Conservation (phyloP, 2,888 invertebrate genomes). For the Andrena chrysosceles region DNA sequence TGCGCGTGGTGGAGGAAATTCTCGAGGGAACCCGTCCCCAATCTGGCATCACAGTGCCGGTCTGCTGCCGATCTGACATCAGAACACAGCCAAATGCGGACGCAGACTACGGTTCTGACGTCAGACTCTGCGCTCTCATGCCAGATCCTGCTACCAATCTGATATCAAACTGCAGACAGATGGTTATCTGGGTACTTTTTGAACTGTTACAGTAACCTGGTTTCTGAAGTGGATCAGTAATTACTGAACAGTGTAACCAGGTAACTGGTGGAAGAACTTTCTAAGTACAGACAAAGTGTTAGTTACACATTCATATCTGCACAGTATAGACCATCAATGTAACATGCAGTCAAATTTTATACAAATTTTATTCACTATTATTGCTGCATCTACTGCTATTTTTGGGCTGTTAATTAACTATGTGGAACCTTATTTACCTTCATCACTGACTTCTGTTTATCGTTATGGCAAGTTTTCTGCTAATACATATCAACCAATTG, state of each 20-base stretch:
- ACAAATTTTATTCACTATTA: constrained; percentile 74
- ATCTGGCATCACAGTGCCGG: too few species aligned
- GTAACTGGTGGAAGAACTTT: not conserved
- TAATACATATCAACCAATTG: constrained; percentile 84
- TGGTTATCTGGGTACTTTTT: too few species aligned
- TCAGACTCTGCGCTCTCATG: too few species aligned
- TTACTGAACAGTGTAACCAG: not conserved
- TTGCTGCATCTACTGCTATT: constrained; percentile 83
- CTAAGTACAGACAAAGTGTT: not conserved
- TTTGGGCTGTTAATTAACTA: constrained; percentile 88
- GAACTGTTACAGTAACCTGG: constrained; percentile 27
- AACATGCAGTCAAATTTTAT: constrained; percentile 75
- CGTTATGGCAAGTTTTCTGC: constrained; percentile 91
- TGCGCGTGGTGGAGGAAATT: too few species aligned
- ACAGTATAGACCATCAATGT: not conserved
- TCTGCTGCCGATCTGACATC: too few species aligned
- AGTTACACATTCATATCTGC: not conserved
- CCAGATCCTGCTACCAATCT: too few species aligned
- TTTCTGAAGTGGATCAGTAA: constrained; percentile 18
- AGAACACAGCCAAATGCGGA: too few species aligned
- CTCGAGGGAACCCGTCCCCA: too few species aligned
- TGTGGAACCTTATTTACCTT: constrained; percentile 89
- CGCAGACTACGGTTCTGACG: too few species aligned
- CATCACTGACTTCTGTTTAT: constrained; percentile 88
- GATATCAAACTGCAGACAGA: too few species aligned